These are phyloP conservation scores for Australoheros facetus DNA, from an alignment of 2,797 vertebrate genomes.

Conservation along the genomic window DNA sequence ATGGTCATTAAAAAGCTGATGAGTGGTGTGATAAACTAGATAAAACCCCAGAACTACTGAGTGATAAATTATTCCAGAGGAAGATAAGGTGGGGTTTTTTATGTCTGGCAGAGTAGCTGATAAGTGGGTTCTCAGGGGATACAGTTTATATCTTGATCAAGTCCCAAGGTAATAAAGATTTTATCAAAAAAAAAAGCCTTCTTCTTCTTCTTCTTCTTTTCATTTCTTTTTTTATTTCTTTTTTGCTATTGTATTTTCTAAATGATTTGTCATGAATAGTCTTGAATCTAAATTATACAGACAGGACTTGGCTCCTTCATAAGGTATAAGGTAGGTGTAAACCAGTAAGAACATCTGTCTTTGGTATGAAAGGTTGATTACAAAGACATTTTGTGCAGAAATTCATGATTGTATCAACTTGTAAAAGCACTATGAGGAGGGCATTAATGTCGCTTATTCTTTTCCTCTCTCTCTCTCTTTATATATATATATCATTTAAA, in stretches of 20 bases:
- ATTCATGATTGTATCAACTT: too few relatives aligned
- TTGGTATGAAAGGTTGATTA: too few relatives aligned
- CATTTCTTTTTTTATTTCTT: not conserved
- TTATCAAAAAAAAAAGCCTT: not conserved
- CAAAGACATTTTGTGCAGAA: too few relatives aligned
- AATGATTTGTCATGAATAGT: not conserved
- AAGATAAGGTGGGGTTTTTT: not conserved
- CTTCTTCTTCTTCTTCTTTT: not conserved
- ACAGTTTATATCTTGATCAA: not conserved
- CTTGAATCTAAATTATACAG: not conserved
- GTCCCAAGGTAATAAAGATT: not conserved
- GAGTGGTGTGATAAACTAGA: slow-evolving; percentile 77
- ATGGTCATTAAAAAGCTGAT: slow-evolving; percentile 61
- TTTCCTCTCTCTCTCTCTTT: too few relatives aligned
- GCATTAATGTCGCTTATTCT: too few relatives aligned
- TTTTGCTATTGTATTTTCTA: not conserved
- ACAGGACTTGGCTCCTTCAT: not conserved
- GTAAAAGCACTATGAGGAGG: too few relatives aligned
- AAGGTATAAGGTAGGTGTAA: too few relatives aligned
- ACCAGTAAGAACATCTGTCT: too few relatives aligned
- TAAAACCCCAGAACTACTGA: slow-evolving; percentile 76
- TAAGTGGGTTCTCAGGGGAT: not conserved
- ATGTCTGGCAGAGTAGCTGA: not conserved
- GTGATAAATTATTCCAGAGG: slow-evolving; percentile 68
- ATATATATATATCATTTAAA: too few relatives aligned